phyloP scores from a whole-genome alignment of 1,140 invertebrate genomes.

The Oryctes rhinoceros region DNA sequence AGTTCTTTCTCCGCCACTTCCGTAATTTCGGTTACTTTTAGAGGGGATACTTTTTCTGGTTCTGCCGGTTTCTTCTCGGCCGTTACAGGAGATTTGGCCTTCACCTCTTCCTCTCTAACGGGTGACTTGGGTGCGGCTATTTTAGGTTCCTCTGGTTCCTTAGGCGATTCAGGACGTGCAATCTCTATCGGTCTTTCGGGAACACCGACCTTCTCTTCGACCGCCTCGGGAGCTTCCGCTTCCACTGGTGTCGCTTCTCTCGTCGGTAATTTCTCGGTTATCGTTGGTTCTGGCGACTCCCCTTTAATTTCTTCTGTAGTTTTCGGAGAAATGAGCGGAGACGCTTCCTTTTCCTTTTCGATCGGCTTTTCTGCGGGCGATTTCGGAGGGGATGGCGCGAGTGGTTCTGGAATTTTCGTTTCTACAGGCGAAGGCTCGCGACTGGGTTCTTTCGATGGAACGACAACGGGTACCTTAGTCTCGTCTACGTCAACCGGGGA shows the following conservation, averaged over 20 bases:
- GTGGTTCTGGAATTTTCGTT: neutral
- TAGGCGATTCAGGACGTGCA: neutral
- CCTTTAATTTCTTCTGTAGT: conserved; percentile 26
- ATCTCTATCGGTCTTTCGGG: neutral
- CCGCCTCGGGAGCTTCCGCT: neutral
- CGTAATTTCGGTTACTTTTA: neutral
- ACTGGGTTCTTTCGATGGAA: neutral
- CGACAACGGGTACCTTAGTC: neutral
- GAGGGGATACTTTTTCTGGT: conserved; percentile 19
- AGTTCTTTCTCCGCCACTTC: neutral
- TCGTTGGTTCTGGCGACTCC: neutral
- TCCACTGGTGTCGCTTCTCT: neutral
- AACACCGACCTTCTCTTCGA: neutral
- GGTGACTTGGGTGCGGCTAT: neutral
- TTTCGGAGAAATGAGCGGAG: conserved; percentile 7
- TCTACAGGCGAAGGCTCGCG: neutral
- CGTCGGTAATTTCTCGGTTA: neutral
- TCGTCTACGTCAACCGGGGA: conserved; percentile 10
- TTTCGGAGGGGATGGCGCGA: neutral
- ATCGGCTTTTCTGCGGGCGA: neutral
- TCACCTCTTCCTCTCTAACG: neutral
- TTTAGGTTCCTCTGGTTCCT: neutral
- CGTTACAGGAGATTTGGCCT: neutral
- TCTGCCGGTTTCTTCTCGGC: conserved; percentile 1
- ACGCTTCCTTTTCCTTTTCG: neutral